phyloP scores from a whole-genome alignment of 2,797 vertebrate genomes.

The Caiman crocodilus region DNA sequence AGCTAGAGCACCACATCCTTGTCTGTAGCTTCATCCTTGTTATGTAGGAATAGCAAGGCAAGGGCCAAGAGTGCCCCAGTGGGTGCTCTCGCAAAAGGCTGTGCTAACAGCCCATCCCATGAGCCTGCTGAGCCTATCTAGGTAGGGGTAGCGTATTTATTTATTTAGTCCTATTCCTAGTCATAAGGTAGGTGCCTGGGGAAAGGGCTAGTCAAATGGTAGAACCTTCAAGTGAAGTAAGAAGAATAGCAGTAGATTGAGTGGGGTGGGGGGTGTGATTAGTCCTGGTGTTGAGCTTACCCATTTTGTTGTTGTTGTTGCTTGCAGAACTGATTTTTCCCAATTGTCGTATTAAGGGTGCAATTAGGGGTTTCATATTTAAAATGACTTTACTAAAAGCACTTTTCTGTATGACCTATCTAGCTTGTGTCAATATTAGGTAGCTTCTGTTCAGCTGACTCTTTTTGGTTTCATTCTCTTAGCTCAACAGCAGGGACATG shows the following conservation, averaged over 20 bases:
- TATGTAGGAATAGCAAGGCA: not conserved
- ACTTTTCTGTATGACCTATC: not conserved
- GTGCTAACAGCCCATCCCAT: not conserved
- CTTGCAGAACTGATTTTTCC: not conserved
- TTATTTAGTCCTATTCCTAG: not conserved
- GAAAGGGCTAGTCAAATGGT: not conserved
- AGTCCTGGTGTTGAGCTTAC: not conserved
- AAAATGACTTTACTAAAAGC: not conserved
- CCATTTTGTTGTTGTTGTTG: not conserved
- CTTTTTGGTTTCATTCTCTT: not conserved
- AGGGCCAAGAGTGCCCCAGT: not conserved
- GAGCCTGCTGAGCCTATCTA: not conserved
- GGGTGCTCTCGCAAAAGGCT: not conserved
- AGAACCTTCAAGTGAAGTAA: not conserved
- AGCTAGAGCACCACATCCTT: not conserved
- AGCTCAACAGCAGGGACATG: not conserved
- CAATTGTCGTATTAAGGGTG: too few species aligned
- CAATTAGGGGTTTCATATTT: too few species aligned
- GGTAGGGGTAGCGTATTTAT: too few species aligned
- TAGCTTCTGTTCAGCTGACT: not conserved
- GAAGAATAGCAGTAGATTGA: not conserved
- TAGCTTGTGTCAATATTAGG: not conserved
- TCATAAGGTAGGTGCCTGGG: not conserved
- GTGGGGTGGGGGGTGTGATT: not conserved
- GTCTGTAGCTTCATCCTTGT: not conserved